Evolutionary conservation across 2,888 invertebrate genomes (phyloP), one percentile per base, ranked within the genome.

Genomic region (Cataglyphis rosenhaueri): DNA sequence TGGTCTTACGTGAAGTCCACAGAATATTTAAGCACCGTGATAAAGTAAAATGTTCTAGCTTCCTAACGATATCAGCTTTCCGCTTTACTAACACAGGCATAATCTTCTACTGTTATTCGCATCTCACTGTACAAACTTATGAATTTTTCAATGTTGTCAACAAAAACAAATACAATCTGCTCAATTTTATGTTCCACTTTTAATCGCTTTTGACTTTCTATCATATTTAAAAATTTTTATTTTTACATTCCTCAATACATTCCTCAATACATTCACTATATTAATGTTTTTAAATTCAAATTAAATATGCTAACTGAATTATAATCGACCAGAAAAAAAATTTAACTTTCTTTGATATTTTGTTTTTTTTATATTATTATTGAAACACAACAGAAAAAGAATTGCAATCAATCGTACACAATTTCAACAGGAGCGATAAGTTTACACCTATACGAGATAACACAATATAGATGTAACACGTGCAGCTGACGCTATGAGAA

Each of bases 31-130:
- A 79, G 70, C 59, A 38, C 4, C 29, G 18, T 70, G 78, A 78
- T 71, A 70, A 79, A 79, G 78, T 79, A 59, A 44, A 79, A 79
- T 71, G 59, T 55, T 66, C 66, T 21, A 78, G 70, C 78, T 79
- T 79, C 25, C 21, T 44, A 44, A 79, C 59, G 59, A 44, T 59
- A 70, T 71, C 59, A 70, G 41, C 59, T 70, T 71, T 44, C 35
- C 52, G 44, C 38, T 70, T 71, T 71, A 64, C 38, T 57, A 44
- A 57, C 41, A 35, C 35, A 35, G 57, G 18, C 21, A 41, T 32
- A 41, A 70, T 32, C 44, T 3, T 59, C 55, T n/a, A 66, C n/a
- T 32, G 52, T 76, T 76, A 76, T 55, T 64, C 25, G 44, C 70
- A 57, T 70, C 12, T 41, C 57, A 62, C 62, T 52, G 66, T 9